Base-by-base conservation (phyloP, 2,888 invertebrate genomes). In the Pomacea canaliculata region DNA sequence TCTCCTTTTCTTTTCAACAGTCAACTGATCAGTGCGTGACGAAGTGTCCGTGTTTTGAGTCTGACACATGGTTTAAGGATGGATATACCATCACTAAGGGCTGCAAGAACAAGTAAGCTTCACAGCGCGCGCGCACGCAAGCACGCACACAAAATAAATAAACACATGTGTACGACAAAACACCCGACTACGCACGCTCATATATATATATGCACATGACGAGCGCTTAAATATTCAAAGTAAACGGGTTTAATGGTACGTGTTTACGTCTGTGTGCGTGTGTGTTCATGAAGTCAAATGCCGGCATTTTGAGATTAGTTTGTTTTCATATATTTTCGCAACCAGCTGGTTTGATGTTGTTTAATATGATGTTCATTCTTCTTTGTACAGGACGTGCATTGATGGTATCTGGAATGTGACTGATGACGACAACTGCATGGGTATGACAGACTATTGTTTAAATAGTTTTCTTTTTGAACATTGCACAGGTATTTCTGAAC, bases 31-130 rank as follows among this genome's bases (percentile, higher is more conserved):
- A 62, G 19, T 79, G 79, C 69, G 76, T 76, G 10, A 51, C 60
- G 49, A 62, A 67, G 49, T 79, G 79, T 63, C 79, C 76, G 27
- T 79, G 79, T 46, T 79, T 68, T 60, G 76, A 76, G 18, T 60
- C 51, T n/a, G 76, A 67, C 23, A 56, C 62, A 27, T 79, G 79
- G 79, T 76, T 70, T 60, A 60, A 71, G 48, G 56, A 76, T 62
- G 79, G 79, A 4, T 67, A 79, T 9, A 51, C 67, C 37, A 56
- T 65, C 73, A 70, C 60, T 23, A 23, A 37, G 3, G 67, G 74
- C 23, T 79, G 79, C 62, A 67, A 74, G 56, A 71, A 49, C 59
- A 76, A 71, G 79, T 79, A 67, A 76, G 79, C 73, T 18, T 56
- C 51, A 56, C 16, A 56, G 51, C 51, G 8, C 23, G 23, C 23